Percentiles rank a stretch among this genome's conserved stretches.
phyloP scores from a whole-genome alignment of 2,113 vertebrate species.

The Ahaetulla prasina region DNA sequence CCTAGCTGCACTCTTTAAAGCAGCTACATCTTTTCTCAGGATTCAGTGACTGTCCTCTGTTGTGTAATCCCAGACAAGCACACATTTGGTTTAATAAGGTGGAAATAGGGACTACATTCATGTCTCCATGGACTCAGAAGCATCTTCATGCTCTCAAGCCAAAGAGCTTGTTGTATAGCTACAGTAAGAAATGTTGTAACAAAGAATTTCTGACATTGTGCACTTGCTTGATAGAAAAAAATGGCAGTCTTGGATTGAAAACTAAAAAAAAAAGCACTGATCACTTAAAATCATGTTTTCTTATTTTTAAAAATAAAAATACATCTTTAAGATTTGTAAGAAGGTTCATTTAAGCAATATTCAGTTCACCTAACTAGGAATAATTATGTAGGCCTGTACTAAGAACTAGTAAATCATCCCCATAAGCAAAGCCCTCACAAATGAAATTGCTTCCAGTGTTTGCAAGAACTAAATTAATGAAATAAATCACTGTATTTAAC shows the following conservation, averaged over 20 bases:
- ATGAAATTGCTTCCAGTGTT: not conserved
- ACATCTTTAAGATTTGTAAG: not conserved
- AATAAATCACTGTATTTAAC: not conserved
- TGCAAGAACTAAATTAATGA: not conserved
- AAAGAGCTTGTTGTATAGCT: not conserved
- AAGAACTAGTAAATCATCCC: not conserved
- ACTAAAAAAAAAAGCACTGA: not conserved
- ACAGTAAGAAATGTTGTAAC: not conserved
- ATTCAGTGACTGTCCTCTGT: not conserved
- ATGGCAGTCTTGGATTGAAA: not conserved
- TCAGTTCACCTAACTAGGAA: not conserved
- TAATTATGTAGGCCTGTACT: not conserved
- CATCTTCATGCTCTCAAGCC: not conserved
- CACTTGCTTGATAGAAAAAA: not conserved
- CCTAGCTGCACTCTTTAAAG: not conserved
- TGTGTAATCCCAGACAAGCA: not conserved
- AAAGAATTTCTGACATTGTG: not conserved
- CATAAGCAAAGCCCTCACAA: not conserved
- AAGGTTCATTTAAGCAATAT: not conserved
- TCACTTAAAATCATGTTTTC: not conserved
- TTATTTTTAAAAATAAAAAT: not conserved
- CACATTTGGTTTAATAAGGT: not conserved
- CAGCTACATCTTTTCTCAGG: not conserved
- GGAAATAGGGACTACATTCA: not conserved
- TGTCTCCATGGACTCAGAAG: not conserved